These are phyloP conservation scores for Eriocheir sinensis DNA, from an alignment of 1,140 invertebrate genomes.

Conservation along the genomic window DNA sequence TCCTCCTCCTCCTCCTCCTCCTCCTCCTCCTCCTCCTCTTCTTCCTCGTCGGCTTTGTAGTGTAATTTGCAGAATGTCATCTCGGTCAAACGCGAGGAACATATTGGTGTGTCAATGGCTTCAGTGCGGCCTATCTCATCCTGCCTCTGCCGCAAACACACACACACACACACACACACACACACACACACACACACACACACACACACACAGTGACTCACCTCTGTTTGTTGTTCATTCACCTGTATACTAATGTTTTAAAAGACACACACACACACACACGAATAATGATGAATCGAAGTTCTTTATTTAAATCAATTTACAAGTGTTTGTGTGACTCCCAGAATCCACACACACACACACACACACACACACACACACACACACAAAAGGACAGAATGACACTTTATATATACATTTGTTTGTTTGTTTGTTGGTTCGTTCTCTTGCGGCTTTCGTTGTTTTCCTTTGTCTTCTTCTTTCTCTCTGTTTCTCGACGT, in stretches of 20 bases:
- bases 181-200: conserved; percentile 14
- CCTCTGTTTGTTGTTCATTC: too few species aligned
- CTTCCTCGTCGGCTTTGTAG: not conserved
- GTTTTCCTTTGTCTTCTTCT: not conserved
- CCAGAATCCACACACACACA: conserved; percentile 7
- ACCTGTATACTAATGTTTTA: too few species aligned
- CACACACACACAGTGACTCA: not conserved
- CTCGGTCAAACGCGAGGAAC: not conserved
- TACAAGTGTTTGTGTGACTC: too few species aligned
- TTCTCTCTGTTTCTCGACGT: too few species aligned
- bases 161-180: conserved; percentile 14
- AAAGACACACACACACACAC: not conserved
- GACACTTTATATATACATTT: not conserved
- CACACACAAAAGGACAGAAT: not conserved
- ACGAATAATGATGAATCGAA: too few species aligned
- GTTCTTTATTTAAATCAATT: too few species aligned
- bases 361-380: conserved; percentile 3
- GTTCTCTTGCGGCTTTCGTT: not conserved
- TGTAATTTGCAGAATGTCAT: not conserved
- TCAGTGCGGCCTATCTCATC: not conserved
- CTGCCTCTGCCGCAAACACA: not conserved
- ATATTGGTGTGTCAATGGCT: not conserved
- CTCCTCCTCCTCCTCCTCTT: not conserved
- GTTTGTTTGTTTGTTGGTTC: not conserved
- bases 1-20: not conserved